Evolutionary conservation across 2,888 invertebrate species (phyloP).

Genomic region (Diogma glabrata): DNA sequence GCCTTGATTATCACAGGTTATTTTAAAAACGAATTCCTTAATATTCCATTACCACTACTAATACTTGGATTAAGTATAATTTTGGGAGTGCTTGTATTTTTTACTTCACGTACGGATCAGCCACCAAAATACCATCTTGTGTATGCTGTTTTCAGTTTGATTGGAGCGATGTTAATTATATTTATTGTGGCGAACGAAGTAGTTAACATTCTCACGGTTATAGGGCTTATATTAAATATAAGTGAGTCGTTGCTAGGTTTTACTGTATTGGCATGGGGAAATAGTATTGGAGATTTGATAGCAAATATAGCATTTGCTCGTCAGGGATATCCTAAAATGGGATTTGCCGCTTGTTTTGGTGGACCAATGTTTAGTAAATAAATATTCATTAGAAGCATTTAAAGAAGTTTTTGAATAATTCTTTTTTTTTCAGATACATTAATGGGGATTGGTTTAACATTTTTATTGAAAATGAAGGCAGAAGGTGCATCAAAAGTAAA

Average conservation of each 20-base stretch:
- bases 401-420: not conserved
- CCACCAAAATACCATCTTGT: conserved; percentile 24
- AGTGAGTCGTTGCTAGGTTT: conserved; percentile 49
- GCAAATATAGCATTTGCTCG: conserved; percentile 47
- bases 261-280: conserved; percentile 54
- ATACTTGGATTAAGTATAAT: no score
- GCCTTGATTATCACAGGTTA: not conserved
- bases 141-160: conserved; percentile 21
- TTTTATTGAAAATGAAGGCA: conserved; percentile 24
- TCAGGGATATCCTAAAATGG: conserved; percentile 52
- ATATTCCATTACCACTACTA: not conserved
- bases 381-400: not conserved
- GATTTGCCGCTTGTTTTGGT: conserved; percentile 54
- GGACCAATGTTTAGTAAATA: conserved; percentile 50
- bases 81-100: no score
- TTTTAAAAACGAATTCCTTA: no score
- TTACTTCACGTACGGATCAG: conserved; percentile 21
- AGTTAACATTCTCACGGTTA: conserved; percentile 40
- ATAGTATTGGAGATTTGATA: conserved; percentile 41
- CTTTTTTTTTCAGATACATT: conserved; percentile 26
- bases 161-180: conserved; percentile 41
- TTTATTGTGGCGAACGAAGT: conserved; percentile 50
- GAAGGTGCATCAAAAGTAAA: conserved; percentile 19
- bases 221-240: conserved; percentile 45
- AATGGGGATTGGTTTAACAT: conserved; percentile 37